Conservation (phyloP, 2,113 vertebrate species). For the Plotosus lineatus region DNA sequence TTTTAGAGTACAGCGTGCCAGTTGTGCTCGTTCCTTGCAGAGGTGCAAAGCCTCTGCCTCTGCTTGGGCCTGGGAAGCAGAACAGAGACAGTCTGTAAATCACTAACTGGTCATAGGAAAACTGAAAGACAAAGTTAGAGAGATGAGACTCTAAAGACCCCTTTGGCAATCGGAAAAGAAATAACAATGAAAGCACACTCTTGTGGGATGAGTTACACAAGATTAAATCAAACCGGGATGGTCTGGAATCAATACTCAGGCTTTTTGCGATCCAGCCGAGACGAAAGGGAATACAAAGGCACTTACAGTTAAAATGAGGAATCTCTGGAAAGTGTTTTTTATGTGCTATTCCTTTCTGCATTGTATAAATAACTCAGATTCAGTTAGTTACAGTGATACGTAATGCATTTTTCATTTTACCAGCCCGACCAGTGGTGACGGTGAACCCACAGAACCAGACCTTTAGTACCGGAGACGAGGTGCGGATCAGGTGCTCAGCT, state of each 20-base stretch:
- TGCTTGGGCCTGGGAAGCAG: not conserved
- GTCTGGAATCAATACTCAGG: slow-evolving; percentile 57
- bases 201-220: slow-evolving; percentile 56
- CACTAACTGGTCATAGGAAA: not conserved
- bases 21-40: not conserved
- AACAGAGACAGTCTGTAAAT: not conserved
- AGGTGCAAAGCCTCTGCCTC: slow-evolving; percentile 2
- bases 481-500: slow-evolving; percentile 85
- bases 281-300: slow-evolving; percentile 46
- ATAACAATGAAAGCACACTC: slow-evolving; percentile 53
- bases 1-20: not conserved
- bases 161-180: slow-evolving; percentile 51
- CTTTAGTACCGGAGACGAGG: slow-evolving; percentile 81
- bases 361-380: not conserved
- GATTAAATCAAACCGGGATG: slow-evolving; percentile 54
- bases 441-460: slow-evolving; percentile 87
- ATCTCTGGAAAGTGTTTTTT: slow-evolving; percentile 38
- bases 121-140: not conserved
- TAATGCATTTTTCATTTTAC: not conserved
- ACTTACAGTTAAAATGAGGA: slow-evolving; percentile 55
- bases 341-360: slow-evolving; percentile 29
- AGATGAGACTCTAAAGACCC: slow-evolving; percentile 32
- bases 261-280: slow-evolving; percentile 53
- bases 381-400: not conserved
- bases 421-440: slow-evolving; percentile 82